A percentile compares a stretch with the other conserved stretches of the same genome.
These are phyloP conservation scores for Microctonus aethiopoides DNA, from an alignment of 2,888 invertebrate genomes.

Conservation along the genomic window DNA sequence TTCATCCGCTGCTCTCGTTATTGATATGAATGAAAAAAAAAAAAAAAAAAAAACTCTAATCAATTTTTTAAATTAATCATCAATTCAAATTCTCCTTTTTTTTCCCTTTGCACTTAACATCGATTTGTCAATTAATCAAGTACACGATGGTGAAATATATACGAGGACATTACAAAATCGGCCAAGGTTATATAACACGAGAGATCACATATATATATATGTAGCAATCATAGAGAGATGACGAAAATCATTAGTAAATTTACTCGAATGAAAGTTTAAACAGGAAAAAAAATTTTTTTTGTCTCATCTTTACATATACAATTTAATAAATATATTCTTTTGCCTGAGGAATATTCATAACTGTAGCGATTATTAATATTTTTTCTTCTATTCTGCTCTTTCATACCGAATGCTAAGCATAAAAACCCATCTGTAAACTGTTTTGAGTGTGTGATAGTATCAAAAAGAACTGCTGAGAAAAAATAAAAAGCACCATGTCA, in stretches of 20 bases:
- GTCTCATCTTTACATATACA: too few species aligned
- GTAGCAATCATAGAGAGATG: not conserved
- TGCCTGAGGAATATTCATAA: not conserved
- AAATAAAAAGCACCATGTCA: not conserved
- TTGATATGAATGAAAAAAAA: not conserved
- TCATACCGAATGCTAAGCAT: not conserved
- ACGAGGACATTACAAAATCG: conserved; percentile 27
- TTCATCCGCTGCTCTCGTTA: not conserved
- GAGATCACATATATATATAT: not conserved
- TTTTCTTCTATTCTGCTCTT: not conserved
- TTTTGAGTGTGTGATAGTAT: not conserved
- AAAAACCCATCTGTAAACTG: not conserved
- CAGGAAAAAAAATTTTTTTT: not conserved
- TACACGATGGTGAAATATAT: conserved; percentile 16
- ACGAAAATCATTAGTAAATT: too few species aligned
- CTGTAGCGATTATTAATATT: not conserved
- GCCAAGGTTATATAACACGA: conserved; percentile 24
- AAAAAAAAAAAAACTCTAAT: not conserved
- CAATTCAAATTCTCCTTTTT: not conserved
- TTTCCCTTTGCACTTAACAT: not conserved
- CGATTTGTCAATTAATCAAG: conserved; percentile 26
- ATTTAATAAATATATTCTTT: too few species aligned
- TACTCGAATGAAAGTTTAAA: not conserved
- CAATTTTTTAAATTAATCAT: too few species aligned
- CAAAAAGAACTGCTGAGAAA: not conserved